These are phyloP conservation scores for Pipistrellus kuhlii DNA, from an alignment of 2,797 vertebrate genomes.

Conservation along the genomic window DNA sequence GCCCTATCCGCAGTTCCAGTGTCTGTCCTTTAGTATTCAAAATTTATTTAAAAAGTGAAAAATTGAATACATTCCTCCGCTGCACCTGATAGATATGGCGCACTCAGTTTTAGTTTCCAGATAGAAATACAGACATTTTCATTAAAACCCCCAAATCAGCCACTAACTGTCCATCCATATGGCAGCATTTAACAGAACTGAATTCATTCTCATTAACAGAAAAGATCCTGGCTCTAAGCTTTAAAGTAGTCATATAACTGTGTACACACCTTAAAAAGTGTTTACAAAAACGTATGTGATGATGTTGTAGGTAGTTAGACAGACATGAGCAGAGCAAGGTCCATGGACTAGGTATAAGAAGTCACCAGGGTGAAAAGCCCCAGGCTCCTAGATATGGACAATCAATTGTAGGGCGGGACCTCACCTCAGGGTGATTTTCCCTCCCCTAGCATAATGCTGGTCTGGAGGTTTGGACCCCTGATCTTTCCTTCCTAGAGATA, in stretches of 20 bases:
- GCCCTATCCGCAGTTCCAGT: slow-evolving; percentile 47
- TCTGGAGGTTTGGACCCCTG: too few relatives aligned
- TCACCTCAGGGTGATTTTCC: too few relatives aligned
- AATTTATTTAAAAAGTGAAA: slow-evolving; percentile 58
- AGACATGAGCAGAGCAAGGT: too few relatives aligned
- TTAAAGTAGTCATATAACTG: background rate
- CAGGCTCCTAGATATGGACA: too few relatives aligned
- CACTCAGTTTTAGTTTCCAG: background rate
- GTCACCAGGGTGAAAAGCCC: too few relatives aligned
- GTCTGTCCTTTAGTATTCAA: slow-evolving; percentile 58
- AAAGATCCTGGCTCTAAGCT: background rate
- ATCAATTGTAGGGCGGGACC: too few relatives aligned
- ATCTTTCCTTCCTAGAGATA: too few relatives aligned
- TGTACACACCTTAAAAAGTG: background rate
- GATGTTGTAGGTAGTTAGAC: too few relatives aligned
- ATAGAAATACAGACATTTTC: slow-evolving; percentile 14
- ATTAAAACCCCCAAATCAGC: background rate
- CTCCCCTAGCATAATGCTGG: too few relatives aligned
- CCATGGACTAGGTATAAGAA: too few relatives aligned
- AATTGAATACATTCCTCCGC: slow-evolving; percentile 26
- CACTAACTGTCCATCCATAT: background rate
- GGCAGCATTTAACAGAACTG: background rate
- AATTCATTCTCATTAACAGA: background rate
- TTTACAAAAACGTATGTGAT: background rate
- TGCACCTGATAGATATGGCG: slow-evolving; percentile 39